Evolutionary conservation across 2,888 invertebrate species (phyloP).

Genomic region (Tenthredo amoena): DNA sequence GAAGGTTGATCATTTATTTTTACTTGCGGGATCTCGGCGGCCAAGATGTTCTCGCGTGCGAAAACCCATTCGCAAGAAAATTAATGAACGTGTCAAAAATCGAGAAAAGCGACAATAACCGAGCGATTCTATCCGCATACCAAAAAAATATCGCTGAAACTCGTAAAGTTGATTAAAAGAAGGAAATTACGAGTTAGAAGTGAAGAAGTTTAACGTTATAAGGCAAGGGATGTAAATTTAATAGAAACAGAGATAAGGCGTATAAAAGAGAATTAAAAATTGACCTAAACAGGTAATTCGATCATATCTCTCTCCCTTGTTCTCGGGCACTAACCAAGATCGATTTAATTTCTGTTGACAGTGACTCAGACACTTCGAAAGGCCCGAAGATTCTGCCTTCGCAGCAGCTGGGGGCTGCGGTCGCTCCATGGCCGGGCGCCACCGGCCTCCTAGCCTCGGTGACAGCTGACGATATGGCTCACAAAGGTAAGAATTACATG

Average conservation of each 20-base stretch:
- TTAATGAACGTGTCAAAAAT: background rate
- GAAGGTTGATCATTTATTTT: background rate
- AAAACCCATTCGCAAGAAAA: background rate
- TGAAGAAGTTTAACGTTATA: background rate
- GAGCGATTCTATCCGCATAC: too few relatives aligned
- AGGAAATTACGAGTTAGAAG: background rate
- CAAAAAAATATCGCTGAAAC: too few relatives aligned
- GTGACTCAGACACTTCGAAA: constrained; percentile 73
- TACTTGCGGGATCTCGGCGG: background rate
- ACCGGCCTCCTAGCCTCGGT: constrained; percentile 80
- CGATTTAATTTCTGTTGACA: constrained; percentile 59
- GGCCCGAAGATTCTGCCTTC: constrained; percentile 86
- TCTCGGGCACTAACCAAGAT: constrained; percentile 28
- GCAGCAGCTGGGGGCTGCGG: constrained; percentile 88
- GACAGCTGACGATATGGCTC: constrained; percentile 91
- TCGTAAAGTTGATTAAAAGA: background rate
- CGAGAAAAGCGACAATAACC: background rate
- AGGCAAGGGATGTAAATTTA: background rate
- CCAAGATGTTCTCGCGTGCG: too few relatives aligned
- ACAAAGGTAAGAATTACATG: constrained; percentile 86
- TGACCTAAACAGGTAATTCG: constrained; percentile 8
- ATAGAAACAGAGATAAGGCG: background rate
- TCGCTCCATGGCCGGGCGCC: constrained; percentile 91
- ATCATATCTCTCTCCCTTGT: background rate
- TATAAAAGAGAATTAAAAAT: background rate